These are phyloP conservation scores for Cheilosia pagana DNA, from an alignment of 2,888 invertebrate genomes.

Conservation along the genomic window DNA sequence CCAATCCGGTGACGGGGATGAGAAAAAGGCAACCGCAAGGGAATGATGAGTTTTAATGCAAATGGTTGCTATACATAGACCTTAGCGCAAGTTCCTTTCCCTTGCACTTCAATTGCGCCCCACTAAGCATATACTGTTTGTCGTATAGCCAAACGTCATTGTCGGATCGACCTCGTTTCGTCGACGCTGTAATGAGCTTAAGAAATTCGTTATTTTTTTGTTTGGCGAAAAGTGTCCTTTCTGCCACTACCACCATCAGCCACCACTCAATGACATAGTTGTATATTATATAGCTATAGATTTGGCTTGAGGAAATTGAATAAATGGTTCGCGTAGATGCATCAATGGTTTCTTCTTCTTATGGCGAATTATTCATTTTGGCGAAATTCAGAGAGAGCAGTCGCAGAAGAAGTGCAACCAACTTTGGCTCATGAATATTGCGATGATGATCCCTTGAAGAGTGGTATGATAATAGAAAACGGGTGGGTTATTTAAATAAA, in stretches of 20 bases:
- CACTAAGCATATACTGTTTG: slow-evolving; percentile 5
- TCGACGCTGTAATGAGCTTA: slow-evolving; percentile 52
- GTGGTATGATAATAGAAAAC: too few relatives aligned
- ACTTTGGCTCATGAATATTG: slow-evolving; percentile 22
- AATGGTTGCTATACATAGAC: slow-evolving; percentile 55
- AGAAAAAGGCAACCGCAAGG: slow-evolving; percentile 37
- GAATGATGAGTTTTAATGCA: slow-evolving; percentile 63
- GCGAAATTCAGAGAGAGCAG: slow-evolving; percentile 4
- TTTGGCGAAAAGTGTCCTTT: neutral
- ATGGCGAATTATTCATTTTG: slow-evolving; percentile 19
- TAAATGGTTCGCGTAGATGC: slow-evolving; percentile 41
- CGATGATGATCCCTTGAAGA: neutral
- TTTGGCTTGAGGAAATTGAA: slow-evolving; percentile 30
- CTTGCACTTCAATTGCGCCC: slow-evolving; percentile 32
- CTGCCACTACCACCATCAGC: neutral
- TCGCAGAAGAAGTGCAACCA: neutral
- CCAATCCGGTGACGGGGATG: slow-evolving; percentile 8
- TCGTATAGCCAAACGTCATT: slow-evolving; percentile 33
- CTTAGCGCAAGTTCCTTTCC: slow-evolving; percentile 23
- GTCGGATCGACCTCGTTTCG: slow-evolving; percentile 60
- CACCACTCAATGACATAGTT: neutral
- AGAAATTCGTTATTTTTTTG: slow-evolving; percentile 25
- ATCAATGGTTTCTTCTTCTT: slow-evolving; percentile 16
- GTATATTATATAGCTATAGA: neutral
- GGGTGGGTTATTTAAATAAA: neutral